Conservation (phyloP, 2,113 vertebrate genomes). For the Labeo rohita region DNA sequence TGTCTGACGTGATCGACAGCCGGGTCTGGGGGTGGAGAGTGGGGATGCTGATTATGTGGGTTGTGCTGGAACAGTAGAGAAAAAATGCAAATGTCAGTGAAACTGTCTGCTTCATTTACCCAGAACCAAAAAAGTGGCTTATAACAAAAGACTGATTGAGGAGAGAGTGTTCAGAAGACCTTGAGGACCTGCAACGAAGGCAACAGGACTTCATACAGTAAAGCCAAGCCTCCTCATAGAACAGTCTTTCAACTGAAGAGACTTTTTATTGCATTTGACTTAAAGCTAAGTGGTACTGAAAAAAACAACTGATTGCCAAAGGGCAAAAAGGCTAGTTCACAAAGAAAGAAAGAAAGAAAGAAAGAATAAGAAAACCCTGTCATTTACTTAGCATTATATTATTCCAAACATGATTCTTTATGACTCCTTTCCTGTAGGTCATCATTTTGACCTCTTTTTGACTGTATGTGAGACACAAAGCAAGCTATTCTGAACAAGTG, state of each 20-base stretch:
- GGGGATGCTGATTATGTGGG: constrained; percentile 40
- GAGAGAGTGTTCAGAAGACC: constrained; percentile 23
- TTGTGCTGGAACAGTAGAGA: constrained; percentile 30
- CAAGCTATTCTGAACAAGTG: background rate
- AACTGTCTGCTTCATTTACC: constrained; percentile 48
- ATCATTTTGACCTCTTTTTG: background rate
- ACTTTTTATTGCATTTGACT: background rate
- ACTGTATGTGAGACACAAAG: background rate
- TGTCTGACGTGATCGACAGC: constrained; percentile 16
- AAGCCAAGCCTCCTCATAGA: constrained; percentile 1
- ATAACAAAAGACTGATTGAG: constrained; percentile 53
- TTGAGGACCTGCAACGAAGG: background rate
- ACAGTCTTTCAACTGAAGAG: background rate
- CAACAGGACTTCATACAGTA: constrained; percentile 11
- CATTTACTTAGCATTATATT: background rate
- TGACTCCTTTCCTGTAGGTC: background rate
- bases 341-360: background rate
- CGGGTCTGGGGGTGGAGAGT: background rate
- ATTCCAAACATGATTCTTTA: background rate
- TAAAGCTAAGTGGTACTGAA: background rate
- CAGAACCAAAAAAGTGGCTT: constrained; percentile 44
- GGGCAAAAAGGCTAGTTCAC: background rate
- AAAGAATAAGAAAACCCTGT: background rate
- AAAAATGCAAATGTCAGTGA: constrained; percentile 43
- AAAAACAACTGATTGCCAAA: background rate